Evolutionary conservation across 2,888 invertebrate genomes (phyloP), one percentile per base, ranked within the genome.

Genomic region (Parasteatoda lunata): DNA sequence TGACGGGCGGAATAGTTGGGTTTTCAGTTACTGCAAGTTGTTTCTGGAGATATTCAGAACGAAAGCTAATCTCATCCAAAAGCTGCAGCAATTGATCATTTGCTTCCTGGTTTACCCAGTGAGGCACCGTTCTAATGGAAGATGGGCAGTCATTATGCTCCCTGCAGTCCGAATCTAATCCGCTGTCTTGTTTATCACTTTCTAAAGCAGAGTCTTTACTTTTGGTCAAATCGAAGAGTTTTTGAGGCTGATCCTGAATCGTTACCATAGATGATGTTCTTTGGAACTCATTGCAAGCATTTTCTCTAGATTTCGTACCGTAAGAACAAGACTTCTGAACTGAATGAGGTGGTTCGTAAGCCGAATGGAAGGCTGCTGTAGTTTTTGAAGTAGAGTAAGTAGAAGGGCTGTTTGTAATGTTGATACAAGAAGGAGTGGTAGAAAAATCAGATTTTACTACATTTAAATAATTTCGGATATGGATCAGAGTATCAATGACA

Each of bases 101-200:
- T 5, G 69, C 54, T 15, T 86, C 86, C 15, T 47, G 70, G 52
- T 69, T 73, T 7, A 48, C 65, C 66, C 69, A 82, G 47, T 69
- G 70, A n/a, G 64, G 49, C 11, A 59, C 54, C 13, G 65, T 66
- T 75, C 78, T 78, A 51, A 87, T 48, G 11, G 86, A 86, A 5
- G 59, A 68, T 45, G 77, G 76, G 45, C 72, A 70, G 8, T 83
- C 83, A 69, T 71, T 45, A n/a, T 82, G 82, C 13, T 85, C 82
- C 52, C 85, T 81, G 73, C 88, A 88, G 51, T 88, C 88, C 5
- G 88, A 88, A 73, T 88, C 88, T 30, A 88, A 78, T 13, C 88
- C 88, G 76, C 88, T 88, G 52, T 88, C 88, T 69, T 88, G 88
- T 54, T 88, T 88, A 71, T 88, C 88, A 54, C 82, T 88, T 54